Evolutionary conservation across 1,140 invertebrate genomes (phyloP), one percentile per base, ranked within the genome.

Genomic region (Sipha flava): DNA sequence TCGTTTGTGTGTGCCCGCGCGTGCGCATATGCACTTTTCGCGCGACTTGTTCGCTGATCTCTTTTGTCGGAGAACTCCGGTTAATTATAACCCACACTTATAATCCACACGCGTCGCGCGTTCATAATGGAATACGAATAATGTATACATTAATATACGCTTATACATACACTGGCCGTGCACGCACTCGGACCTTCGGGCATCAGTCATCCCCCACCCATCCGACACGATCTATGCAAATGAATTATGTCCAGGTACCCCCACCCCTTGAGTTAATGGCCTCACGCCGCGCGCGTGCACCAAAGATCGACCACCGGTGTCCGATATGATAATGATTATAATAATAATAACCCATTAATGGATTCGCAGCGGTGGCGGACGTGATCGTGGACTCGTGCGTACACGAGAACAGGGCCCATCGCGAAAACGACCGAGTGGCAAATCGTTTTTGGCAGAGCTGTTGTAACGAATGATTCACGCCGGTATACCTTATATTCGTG

Each of bases 211-310:
- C 59, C 59, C 62, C 64, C 34, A 37, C 31, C 21, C 72, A 9
- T 75, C 47, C 49, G 72, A 54, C 72, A 57, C 72, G 72, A 75
- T 75, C 72, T 54, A 54, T 54, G 72, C 31, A 54, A 75, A 75
- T 54, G 72, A 54, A 75, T 73, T 54, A 54, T 18, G 54, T 73
- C 43, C 34, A 12, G 16, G 12, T 37, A 29, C 45, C 70, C 26
- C 29, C 70, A 23, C n/a, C 12, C 1, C 26, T 14, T 2, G 31
- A 54, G 31, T 75, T 75, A 75, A 75, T 75, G 72, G 72, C n/a
- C 47, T 49, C 64, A 34, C 62, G 23, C 26, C 45, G 26, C 66
- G 45, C 66, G 66, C 45, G 66, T 40, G 40, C 66, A 31, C 66
- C 14, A 29, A 14, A 16, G 0, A 16, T 45, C 68, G 45, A 26